phyloP scores from a whole-genome alignment of 1,140 invertebrate species.

The Stenopsyche tienmushanensis region DNA sequence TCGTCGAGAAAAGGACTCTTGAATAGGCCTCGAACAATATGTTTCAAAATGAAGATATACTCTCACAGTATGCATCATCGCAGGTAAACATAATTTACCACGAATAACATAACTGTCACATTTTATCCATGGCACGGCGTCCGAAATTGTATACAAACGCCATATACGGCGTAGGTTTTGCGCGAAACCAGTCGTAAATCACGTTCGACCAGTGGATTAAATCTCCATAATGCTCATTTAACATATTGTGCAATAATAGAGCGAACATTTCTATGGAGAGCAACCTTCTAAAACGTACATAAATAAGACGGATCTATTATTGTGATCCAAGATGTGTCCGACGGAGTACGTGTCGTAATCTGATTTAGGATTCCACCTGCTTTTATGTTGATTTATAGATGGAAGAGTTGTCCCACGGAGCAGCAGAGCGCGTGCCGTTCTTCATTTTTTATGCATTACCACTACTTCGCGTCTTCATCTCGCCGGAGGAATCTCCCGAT shows the following conservation, averaged over 20 bases:
- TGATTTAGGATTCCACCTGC: slow-evolving; percentile 32
- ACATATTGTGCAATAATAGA: too few relatives aligned
- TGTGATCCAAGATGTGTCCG: not conserved
- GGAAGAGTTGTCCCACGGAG: not conserved
- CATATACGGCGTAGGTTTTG: not conserved
- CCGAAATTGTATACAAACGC: not conserved
- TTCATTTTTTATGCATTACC: not conserved
- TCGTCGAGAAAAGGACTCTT: too few relatives aligned
- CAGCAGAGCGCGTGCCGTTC: slow-evolving; percentile 12
- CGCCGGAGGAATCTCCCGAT: too few relatives aligned
- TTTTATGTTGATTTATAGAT: slow-evolving; percentile 21
- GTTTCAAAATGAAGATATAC: too few relatives aligned
- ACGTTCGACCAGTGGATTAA: not conserved
- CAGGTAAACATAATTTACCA: too few relatives aligned
- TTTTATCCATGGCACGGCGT: not conserved
- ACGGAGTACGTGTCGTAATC: slow-evolving; percentile 25
- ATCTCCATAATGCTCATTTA: too few relatives aligned
- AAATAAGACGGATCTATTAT: slow-evolving; percentile 24
- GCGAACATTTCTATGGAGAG: too few relatives aligned
- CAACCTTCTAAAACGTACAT: too few relatives aligned
- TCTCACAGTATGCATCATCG: too few relatives aligned
- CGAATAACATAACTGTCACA: not conserved
- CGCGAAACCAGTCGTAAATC: not conserved
- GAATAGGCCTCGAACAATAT: too few relatives aligned
- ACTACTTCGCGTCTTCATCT: too few relatives aligned